Evolutionary conservation across 2,888 invertebrate genomes (phyloP).

Genomic region (Slavum lentiscoides): DNA sequence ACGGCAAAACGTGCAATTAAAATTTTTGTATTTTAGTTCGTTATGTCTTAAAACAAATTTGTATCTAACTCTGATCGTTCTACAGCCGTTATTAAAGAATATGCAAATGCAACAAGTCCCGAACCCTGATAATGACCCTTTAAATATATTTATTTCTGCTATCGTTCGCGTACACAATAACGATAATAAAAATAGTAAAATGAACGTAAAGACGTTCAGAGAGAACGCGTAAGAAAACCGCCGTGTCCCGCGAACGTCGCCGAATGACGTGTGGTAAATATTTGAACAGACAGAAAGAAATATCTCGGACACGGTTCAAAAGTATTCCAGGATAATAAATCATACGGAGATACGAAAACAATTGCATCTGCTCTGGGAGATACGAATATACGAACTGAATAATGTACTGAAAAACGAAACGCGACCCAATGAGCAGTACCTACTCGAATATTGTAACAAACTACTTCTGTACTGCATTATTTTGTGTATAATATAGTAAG

Average conservation of each 20-base stretch:
- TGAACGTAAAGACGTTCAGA: neutral
- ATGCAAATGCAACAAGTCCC: no score
- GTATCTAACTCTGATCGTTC: no score
- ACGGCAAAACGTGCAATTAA: no score
- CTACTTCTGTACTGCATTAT: no score
- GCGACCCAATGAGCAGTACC: no score
- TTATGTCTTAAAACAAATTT: no score
- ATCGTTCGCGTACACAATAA: neutral
- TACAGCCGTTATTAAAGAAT: no score
- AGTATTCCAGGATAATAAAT: slow-evolving; percentile 26
- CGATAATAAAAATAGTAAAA: neutral
- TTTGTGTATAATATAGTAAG: no score
- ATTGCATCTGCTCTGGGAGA: neutral
- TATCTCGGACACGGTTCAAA: slow-evolving; percentile 35
- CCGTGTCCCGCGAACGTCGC: slow-evolving; percentile 3
- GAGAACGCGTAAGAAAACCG: neutral
- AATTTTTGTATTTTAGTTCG: no score
- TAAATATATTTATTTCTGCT: slow-evolving; percentile 33
- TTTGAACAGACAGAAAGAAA: slow-evolving; percentile 39
- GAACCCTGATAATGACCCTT: no score
- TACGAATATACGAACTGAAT: neutral
- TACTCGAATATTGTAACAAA: neutral
- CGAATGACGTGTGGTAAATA: slow-evolving; percentile 34
- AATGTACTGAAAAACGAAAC: slow-evolving; percentile 4
- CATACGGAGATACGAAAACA: slow-evolving; percentile 21